Evolutionary conservation across 53 echinoderm and acorn worm species (phyloP), one percentile per base, ranked within the genome.

Genomic region (Temnopleurus reevesii): DNA sequence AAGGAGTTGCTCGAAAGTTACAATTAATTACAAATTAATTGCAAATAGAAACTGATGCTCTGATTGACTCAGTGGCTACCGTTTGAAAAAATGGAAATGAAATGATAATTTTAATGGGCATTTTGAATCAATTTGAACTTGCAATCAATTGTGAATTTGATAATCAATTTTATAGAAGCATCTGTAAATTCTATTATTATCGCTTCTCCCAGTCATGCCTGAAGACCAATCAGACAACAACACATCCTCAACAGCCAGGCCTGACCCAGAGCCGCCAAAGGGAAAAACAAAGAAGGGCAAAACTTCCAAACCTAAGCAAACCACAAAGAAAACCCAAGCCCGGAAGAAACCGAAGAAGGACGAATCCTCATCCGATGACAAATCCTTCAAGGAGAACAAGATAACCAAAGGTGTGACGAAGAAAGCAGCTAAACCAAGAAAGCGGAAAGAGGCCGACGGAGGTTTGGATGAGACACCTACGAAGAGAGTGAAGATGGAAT

Each of bases 201-300:
- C 23, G 19, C 19, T 55, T 33, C 13, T 81, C 29, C 26, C 45
- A 85, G 85, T 85, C 19, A 85, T 59, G 60, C 85, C 85, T 8
- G 85, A 60, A 30, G 61, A 85, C 13, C 23, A 57, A 31, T 85
- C 85, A 2, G 85, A 85, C 27, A 60, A 85, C 12, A 60, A 85
- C 41, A 59, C 59, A 18, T 57, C 83, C 18, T 55, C 53, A 46
- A 83, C 83, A 2, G 35, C 83, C 5, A 26, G 35, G 83, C 43
- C 44, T 27, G 38, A 60, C 4, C 21, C 46, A 60, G 44, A 59
- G 21, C 45, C 59, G 4, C 3, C 55, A 25, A 53, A 55, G 36
- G 83, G 55, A 83, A 83, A 36, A 35, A 18, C 49, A 0, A 35
- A 31, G n/a, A 83, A 83, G 15, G 83, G 54, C 54, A 83, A 83